Evolutionary conservation across 2,888 invertebrate genomes (phyloP).

Genomic region (Drosophila meridionalis): DNA sequence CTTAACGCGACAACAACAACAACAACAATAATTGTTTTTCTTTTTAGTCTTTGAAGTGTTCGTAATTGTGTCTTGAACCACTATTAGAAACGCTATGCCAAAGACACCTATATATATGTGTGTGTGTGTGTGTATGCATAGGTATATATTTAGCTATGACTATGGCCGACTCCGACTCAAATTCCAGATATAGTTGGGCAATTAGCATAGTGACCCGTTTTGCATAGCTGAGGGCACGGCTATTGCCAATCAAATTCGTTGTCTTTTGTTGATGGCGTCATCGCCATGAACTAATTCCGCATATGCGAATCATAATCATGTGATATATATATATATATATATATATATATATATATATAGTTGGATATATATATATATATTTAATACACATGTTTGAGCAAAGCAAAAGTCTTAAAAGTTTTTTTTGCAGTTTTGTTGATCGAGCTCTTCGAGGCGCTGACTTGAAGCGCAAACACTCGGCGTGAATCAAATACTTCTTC

Average conservation of each 20-base stretch:
- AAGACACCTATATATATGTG: conserved; percentile 1
- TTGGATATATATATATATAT: not conserved
- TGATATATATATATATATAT: conserved; percentile 15
- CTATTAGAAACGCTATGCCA: conserved; percentile 44
- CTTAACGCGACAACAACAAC: conserved; percentile 44
- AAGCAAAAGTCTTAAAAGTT: conserved; percentile 8
- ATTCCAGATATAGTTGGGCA: conserved; percentile 15
- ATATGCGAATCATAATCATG: conserved; percentile 57
- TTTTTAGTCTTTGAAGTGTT: conserved; percentile 18
- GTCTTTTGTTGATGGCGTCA: conserved; percentile 42
- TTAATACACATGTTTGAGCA: not conserved
- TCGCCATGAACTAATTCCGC: conserved; percentile 62
- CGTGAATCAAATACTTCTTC: not conserved
- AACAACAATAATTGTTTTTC: not conserved
- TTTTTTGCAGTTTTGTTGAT: conserved; percentile 45
- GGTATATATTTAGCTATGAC: conserved; percentile 4
- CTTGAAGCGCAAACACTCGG: conserved; percentile 8
- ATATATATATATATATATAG: not conserved
- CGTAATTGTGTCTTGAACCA: conserved; percentile 37
- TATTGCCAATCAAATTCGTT: conserved; percentile 31
- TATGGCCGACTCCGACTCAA: not conserved
- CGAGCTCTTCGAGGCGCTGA: conserved; percentile 31
- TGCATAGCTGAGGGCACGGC: conserved; percentile 1
- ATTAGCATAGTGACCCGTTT: conserved; percentile 59
- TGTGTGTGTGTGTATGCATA: conserved; percentile 1